Base-by-base conservation (phyloP, 2,797 vertebrate genomes). In the Pelodytes ibericus region DNA sequence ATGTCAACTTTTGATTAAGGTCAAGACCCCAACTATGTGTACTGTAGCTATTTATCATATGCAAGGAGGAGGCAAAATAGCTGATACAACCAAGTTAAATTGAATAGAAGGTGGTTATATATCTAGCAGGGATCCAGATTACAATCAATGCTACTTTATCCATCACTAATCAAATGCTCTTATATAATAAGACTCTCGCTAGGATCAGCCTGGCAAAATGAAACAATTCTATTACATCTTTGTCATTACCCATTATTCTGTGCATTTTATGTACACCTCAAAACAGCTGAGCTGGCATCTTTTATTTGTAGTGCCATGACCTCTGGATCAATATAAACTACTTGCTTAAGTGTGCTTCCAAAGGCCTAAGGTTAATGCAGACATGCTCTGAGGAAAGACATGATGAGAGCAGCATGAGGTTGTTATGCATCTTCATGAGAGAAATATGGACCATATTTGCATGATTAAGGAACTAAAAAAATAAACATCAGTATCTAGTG, bases 1-100 rank as follows among this genome's bases (percentile, higher is more conserved):
- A 62, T 62, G 74, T 80, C 82, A 80, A 49, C 74, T 44, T 0
- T 0, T 11, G 59, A 41, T 67, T 26, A 3, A 49, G 25, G 65
- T 49, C 67, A 39, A 7, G 7, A 13, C 15, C 36, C 7, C 15
- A 7, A 39, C 15, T 39, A 7, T 39, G 36, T 39, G 7, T 39
- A 8, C 36, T 39, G 7, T 39, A 13, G n/a, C n/a, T n/a, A n/a
- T n/a, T n/a, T n/a, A n/a, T n/a, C 77, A 0, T 0, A 22, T 39
- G 22, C 0, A 0, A 69, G 8, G 0, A 72, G 65, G 64, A 10
- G 15, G 68, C 24, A 63, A 31, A 20, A 1, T 0, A 0, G 25
- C 39, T 68, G 49, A 36, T 27, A 22, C 33, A 71, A 73, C 61
- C 62, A 53, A 72, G n/a, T n/a, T 0, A 0, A 53, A 47, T 77